These are phyloP conservation scores for Lutjanus campechanus DNA, from an alignment of 2,797 vertebrate genomes.

Conservation along the genomic window DNA sequence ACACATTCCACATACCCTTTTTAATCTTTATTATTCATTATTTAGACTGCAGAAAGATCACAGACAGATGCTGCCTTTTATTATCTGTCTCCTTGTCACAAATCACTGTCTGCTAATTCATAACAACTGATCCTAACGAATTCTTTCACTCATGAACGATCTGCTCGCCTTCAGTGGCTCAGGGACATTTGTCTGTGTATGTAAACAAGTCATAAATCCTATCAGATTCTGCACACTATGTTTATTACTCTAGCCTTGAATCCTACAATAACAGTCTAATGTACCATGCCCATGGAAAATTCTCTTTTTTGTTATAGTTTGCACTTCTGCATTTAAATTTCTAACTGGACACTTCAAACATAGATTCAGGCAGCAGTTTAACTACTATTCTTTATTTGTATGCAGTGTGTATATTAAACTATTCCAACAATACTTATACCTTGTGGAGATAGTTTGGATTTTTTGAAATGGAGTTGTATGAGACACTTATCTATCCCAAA, in stretches of 20 bases:
- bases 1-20: background rate
- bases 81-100: conserved; percentile 1
- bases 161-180: background rate
- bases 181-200: background rate
- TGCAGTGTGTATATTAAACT: background rate
- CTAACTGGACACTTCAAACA: background rate
- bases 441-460: too few relatives aligned
- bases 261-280: background rate
- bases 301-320: background rate
- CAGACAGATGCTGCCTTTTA: conserved; percentile 16
- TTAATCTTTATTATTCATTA: conserved; percentile 17
- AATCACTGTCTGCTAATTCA: conserved; percentile 6
- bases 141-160: background rate
- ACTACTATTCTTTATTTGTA: too few relatives aligned
- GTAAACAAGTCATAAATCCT: background rate
- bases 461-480: too few relatives aligned
- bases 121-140: conserved; percentile 2
- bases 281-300: background rate
- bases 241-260: background rate
- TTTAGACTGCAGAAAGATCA: conserved; percentile 20
- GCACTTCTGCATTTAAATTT: background rate
- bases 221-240: background rate
- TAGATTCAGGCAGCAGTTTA: background rate
- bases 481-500: too few relatives aligned
- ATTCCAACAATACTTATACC: too few relatives aligned